These are phyloP conservation scores for Danio albolineatus DNA, from an alignment of 2,797 vertebrate genomes.

Conservation along the genomic window DNA sequence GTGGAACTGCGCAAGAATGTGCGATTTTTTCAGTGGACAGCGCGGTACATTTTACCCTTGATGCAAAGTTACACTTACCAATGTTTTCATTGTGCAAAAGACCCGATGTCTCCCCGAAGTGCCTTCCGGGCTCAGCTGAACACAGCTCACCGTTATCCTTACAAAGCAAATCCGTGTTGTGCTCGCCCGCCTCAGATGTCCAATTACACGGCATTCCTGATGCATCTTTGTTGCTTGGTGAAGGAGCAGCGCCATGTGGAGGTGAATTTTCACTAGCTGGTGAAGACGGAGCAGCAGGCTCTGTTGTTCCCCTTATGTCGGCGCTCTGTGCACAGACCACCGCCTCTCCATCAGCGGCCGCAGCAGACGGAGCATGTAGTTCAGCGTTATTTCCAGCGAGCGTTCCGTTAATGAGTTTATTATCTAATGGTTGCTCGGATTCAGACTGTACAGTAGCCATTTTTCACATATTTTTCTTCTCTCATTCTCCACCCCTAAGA, in stretches of 20 bases:
- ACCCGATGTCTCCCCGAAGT: conserved; percentile 29
- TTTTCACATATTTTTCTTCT: conserved; percentile 74
- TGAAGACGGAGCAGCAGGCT: conserved; percentile 62
- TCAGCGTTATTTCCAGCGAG: conserved; percentile 34
- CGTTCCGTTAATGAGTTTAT: conserved; percentile 39
- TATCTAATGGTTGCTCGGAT: conserved; percentile 66
- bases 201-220: not conserved
- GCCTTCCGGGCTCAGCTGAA: conserved; percentile 72
- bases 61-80: conserved; percentile 65
- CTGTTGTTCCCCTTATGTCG: conserved; percentile 63
- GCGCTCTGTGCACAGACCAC: conserved; percentile 59
- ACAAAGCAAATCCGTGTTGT: conserved; percentile 58
- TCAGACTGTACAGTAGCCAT: conserved; percentile 80
- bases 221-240: conserved; percentile 49
- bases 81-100: conserved; percentile 54
- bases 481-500: conserved; percentile 42
- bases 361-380: conserved; percentile 19
- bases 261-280: conserved; percentile 26
- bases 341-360: conserved; percentile 43
- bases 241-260: conserved; percentile 19
- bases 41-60: not conserved
- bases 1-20: not conserved
- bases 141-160: conserved; percentile 59
- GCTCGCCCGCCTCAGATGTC: not conserved
- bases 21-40: not conserved